phyloP scores from a whole-genome alignment of 2,113 vertebrate genomes.

The Vulpes ferrilata region DNA sequence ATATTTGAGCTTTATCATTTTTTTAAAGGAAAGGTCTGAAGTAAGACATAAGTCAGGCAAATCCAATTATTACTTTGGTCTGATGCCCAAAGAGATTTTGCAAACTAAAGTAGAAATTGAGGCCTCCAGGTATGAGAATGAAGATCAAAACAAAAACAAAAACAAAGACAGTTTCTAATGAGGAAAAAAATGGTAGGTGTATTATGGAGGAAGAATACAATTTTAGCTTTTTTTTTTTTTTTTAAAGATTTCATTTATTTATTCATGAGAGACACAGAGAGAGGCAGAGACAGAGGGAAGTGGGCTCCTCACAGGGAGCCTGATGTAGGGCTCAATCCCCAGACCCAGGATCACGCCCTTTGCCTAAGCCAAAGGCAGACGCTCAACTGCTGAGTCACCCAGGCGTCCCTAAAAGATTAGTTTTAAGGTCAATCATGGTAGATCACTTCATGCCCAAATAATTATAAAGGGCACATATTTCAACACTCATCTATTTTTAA shows the following conservation, averaged over 20 bases:
- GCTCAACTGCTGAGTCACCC: no score
- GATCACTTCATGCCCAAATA: background rate
- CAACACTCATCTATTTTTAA: background rate
- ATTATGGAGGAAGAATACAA: background rate
- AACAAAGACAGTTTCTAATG: background rate
- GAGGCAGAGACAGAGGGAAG: no score
- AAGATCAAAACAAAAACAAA: background rate
- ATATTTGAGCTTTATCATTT: background rate
- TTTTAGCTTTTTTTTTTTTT: background rate
- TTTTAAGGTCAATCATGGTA: background rate
- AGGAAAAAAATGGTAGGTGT: background rate
- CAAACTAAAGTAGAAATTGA: background rate
- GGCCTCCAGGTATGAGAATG: background rate
- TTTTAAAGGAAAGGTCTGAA: background rate
- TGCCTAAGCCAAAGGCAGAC: no score
- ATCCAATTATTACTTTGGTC: constrained; percentile 5
- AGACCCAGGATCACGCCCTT: no score
- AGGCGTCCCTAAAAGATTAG: background rate
- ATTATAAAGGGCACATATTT: background rate
- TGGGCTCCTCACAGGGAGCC: no score
- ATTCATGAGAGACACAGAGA: no score
- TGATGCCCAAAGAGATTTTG: background rate
- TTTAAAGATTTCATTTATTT: no score
- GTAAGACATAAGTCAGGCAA: constrained; percentile 26
- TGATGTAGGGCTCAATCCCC: no score